A percentile compares a stretch with the other conserved stretches of the same genome.
Evolutionary conservation across 1,140 invertebrate genomes (phyloP).

Genomic region (Potamilus streckersoni): DNA sequence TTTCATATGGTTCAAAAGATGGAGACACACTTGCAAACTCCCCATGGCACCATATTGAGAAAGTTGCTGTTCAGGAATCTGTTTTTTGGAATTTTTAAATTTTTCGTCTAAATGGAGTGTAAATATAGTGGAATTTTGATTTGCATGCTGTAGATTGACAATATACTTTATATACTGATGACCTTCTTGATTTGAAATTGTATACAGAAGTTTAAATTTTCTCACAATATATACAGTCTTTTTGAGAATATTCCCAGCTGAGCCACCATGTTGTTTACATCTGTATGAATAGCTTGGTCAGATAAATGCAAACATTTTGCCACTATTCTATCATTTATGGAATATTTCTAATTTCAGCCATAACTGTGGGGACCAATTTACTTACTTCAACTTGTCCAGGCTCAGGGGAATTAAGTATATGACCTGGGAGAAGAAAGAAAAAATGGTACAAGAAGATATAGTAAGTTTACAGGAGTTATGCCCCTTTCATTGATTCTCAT

Average conservation of each 20-base stretch:
- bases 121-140: too few species aligned
- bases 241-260: not conserved
- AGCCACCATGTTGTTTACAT: not conserved
- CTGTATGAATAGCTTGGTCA: not conserved
- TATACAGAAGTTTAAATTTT: not conserved
- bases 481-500: not conserved
- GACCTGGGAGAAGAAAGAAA: conserved; percentile 87
- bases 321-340: not conserved
- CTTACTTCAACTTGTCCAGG: conserved; percentile 91
- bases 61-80: too few species aligned
- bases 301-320: not conserved
- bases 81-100: too few species aligned
- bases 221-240: too few species aligned
- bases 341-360: conserved; percentile 74
- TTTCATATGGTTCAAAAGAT: too few species aligned
- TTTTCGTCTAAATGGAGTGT: too few species aligned
- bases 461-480: conserved; percentile 67
- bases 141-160: too few species aligned
- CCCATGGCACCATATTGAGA: too few species aligned
- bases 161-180: not conserved
- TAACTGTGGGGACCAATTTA: conserved; percentile 95
- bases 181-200: not conserved
- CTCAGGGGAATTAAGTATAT: conserved; percentile 93
- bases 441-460: conserved; percentile 83
- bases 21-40: too few species aligned